Evolutionary conservation across 2,888 invertebrate species (phyloP).

Genomic region (Drosophila antonietae): DNA sequence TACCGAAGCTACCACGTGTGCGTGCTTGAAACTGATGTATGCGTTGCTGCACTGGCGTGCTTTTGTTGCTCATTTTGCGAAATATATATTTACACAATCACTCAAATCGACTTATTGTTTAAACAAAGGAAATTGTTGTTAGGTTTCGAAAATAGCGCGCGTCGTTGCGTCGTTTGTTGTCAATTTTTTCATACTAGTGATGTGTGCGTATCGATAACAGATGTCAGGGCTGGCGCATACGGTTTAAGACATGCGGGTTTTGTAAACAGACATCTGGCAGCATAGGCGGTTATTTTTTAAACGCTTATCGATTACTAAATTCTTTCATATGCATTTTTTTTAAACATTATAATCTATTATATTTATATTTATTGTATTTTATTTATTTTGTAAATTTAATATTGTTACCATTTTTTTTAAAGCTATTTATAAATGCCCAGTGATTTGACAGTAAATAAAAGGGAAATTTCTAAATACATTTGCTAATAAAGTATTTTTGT

Average conservation of each 20-base stretch:
- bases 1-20: constrained; percentile 30
- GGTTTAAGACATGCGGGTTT: constrained; percentile 8
- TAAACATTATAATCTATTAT: background rate
- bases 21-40: constrained; percentile 65
- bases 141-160: constrained; percentile 68
- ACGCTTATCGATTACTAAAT: background rate
- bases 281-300: constrained; percentile 14
- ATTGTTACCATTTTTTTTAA: background rate
- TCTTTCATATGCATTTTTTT: too few relatives aligned
- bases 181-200: constrained; percentile 48
- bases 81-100: background rate
- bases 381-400: background rate
- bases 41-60: constrained; percentile 64
- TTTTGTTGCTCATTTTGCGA: constrained; percentile 63
- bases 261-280: constrained; percentile 12
- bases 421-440: background rate
- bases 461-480: too few relatives aligned
- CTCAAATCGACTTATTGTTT: background rate
- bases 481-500: background rate
- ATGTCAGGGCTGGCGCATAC: constrained; percentile 13
- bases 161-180: constrained; percentile 70
- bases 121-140: constrained; percentile 36
- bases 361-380: background rate
- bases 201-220: constrained; percentile 46
- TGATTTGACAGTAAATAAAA: background rate